phyloP scores from a whole-genome alignment of 2,888 invertebrate species.

The Alsophila aescularia region DNA sequence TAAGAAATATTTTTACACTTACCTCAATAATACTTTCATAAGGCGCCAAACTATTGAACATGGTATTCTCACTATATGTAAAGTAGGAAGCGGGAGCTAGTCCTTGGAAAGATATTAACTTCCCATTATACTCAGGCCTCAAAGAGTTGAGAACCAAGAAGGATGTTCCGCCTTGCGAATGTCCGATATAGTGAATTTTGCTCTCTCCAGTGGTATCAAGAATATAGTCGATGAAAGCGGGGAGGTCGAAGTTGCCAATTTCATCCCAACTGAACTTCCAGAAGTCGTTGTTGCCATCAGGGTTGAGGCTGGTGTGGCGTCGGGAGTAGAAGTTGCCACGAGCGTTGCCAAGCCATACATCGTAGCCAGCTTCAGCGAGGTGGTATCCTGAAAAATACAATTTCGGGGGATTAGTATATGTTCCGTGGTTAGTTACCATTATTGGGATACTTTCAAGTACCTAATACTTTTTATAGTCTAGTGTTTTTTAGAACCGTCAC shows the following conservation, averaged over 20 bases:
- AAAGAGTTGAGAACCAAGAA: conserved; percentile 66
- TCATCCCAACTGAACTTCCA: conserved; percentile 70
- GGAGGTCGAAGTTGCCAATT: conserved; percentile 60
- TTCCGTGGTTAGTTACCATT: too few species aligned
- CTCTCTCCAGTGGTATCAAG: conserved; percentile 47
- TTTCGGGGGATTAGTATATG: too few species aligned
- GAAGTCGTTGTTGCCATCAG: conserved; percentile 53
- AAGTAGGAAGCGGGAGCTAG: conserved; percentile 68
- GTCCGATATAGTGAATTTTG: conserved; percentile 64
- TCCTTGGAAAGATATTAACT: conserved; percentile 66
- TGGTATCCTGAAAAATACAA: conserved; percentile 53
- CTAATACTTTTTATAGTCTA: too few species aligned
- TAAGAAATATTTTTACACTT: conserved; percentile 13
- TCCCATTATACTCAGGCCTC: conserved; percentile 63
- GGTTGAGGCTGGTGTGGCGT: conserved; percentile 47
- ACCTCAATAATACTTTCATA: conserved; percentile 56
- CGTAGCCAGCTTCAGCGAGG: conserved; percentile 87
- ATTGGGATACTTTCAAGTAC: too few species aligned
- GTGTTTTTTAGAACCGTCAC: too few species aligned
- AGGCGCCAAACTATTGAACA: conserved; percentile 45
- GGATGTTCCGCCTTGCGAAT: conserved; percentile 69
- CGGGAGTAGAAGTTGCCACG: conserved; percentile 88
- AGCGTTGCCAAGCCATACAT: conserved; percentile 91
- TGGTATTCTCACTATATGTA: conserved; percentile 45
- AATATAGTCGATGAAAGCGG: conserved; percentile 58